Base-by-base conservation (phyloP, 2,888 invertebrate species). In the Acanthosepion esculentum region DNA sequence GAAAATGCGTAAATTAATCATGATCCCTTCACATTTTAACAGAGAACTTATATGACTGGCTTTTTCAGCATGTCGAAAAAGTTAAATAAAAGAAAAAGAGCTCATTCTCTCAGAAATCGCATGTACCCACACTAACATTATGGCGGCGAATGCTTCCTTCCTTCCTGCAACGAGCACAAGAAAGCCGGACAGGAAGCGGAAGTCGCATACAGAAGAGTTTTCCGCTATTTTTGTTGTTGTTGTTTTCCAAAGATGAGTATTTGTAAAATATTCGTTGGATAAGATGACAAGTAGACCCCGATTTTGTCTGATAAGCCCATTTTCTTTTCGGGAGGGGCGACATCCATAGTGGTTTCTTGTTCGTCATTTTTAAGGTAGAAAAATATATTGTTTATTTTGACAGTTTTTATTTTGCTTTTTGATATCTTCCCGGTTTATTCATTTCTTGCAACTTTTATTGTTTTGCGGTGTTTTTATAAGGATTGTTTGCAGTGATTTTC, bases 101-200 rank as follows among this genome's bases (percentile, higher is more conserved):
- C 64, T 29, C 64, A 0, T 29, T 78, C 1, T 1, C 8, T 10
- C 26, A 29, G 29, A n/a, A 33, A n/a, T 15, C n/a, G 12, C 78
- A n/a, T 78, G 78, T n/a, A 78, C 78, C 78, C 12, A 78, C 78
- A n/a, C 78, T 78, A n/a, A 18, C 78, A 78, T 78, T n/a, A 78
- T 78, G 20, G 78, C n/a, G n/a, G n/a, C 23, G 78, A 78, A 78
- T 78, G n/a, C n/a, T 78, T 78, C 78, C 78, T 78, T 78, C 78
- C 78, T 78, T 78, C 78, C 78, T 78, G 78, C 33, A 18, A 78
- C 78, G n/a, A 78, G 78, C 78, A n/a, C 78, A 78, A 78, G 78
- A n/a, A 78, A 78, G n/a, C n/a, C n/a, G 78, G 78, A 78, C 78
- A n/a, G 78, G 78, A 78, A 78, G 78, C 78, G 78, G 78, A 78